Conservation (phyloP, 37 sponge, comb jelly and placozoan genomes). For the Lycopodina hypogea region DNA sequence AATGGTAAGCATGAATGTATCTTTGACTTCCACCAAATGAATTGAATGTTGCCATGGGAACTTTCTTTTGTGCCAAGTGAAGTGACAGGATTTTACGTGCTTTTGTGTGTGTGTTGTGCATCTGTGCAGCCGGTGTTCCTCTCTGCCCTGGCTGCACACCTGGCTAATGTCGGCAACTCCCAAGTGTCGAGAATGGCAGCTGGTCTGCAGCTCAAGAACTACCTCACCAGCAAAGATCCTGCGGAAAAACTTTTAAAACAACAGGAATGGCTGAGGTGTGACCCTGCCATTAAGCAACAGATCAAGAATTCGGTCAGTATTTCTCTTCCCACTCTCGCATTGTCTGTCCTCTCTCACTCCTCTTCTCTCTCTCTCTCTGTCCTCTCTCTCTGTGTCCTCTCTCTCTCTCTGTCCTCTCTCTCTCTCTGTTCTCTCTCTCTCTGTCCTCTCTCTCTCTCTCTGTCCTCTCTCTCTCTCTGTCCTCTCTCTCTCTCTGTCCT, state of each 20-base stretch:
- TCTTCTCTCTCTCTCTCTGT: not conserved
- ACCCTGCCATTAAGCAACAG: conserved; percentile 41
- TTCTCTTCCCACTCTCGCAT: too few species aligned
- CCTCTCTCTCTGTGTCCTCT: too few species aligned
- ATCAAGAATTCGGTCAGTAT: conserved; percentile 76
- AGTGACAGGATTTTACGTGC: not conserved
- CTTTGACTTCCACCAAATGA: too few species aligned
- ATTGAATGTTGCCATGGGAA: not conserved
- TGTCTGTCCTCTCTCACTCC: not conserved
- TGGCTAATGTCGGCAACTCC: conserved; percentile 67
- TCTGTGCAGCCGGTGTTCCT: conserved; percentile 69
- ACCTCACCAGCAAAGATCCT: conserved; percentile 86
- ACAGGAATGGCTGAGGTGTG: conserved; percentile 79
- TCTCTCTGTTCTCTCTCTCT: too few species aligned
- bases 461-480: too few species aligned
- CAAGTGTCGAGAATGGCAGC: conserved; percentile 84
- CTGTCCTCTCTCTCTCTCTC: too few species aligned
- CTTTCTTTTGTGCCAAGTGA: not conserved
- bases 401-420: too few species aligned
- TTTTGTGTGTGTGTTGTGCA: too few species aligned
- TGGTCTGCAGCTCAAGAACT: conserved; percentile 97
- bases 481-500: too few species aligned
- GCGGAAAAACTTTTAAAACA: conserved; percentile 57
- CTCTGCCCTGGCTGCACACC: conserved; percentile 65
- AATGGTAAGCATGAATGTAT: too few species aligned